Conservation (phyloP, 2,113 vertebrate species). For the Echinops telfairi region DNA sequence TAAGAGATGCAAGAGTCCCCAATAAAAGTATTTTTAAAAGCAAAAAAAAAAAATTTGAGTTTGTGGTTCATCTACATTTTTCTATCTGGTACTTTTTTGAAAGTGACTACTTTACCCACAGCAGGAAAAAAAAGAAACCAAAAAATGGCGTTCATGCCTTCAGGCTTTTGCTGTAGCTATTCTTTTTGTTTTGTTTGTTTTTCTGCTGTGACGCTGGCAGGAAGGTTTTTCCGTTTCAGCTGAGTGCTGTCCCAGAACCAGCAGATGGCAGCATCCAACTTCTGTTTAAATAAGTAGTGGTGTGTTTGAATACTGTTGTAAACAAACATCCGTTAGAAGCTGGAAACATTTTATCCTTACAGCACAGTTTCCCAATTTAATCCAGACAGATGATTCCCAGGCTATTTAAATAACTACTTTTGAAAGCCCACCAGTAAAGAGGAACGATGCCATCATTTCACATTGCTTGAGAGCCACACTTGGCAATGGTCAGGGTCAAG, state of each 20-base stretch:
- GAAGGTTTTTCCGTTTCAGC: not conserved
- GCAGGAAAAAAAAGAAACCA: constrained; percentile 8
- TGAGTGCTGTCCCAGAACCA: not conserved
- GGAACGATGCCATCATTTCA: not conserved
- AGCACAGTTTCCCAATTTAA: constrained; percentile 36
- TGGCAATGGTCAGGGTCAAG: constrained; percentile 7
- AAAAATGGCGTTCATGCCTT: not conserved
- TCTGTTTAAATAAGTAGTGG: constrained; percentile 38
- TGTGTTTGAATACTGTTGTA: not conserved
- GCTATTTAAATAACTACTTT: constrained; percentile 46
- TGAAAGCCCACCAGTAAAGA: constrained; percentile 21
- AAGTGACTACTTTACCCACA: constrained; percentile 36
- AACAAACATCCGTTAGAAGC: not conserved
- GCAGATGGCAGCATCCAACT: constrained; percentile 74
- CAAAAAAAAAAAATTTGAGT: not conserved
- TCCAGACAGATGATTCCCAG: constrained; percentile 17
- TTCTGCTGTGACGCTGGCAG: not conserved
- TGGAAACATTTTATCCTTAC: constrained; percentile 20
- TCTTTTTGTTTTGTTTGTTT: not conserved
- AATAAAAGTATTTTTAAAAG: too few relatives aligned
- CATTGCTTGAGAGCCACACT: constrained; percentile 33
- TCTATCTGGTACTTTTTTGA: constrained; percentile 34
- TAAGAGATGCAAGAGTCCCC: too few relatives aligned
- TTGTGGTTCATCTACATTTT: not conserved
- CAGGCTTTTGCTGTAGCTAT: not conserved